Evolutionary conservation across 1,140 invertebrate genomes (phyloP), one percentile per base, ranked within the genome.

Genomic region (Aphaenogaster ashmeadi): DNA sequence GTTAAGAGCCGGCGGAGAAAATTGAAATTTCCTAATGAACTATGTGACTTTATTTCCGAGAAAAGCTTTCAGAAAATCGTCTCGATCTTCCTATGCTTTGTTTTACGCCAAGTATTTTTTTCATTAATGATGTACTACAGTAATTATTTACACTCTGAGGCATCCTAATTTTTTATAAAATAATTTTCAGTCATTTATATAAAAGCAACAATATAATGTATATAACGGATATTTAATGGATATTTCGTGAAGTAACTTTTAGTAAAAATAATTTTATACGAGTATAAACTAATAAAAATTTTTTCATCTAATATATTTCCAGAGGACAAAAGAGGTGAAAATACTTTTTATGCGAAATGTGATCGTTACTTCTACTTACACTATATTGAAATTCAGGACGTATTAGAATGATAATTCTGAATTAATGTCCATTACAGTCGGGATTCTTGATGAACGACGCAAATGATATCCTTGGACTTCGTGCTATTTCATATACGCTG

Each of bases 1-100:
- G 74, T 60, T 27, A 15, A 33, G 7, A 62, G 1, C n/a, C 27
- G 8, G n/a, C 41, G 3, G 50, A 18, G 41, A 50, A 84, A 74
- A 84, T 60, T 74, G 27, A 60, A 60, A 74, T 62, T 60, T 54
- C 18, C 6, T 84, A 83, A 81, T 58, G 21, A 69, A 52, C 11
- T n/a, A 47, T 41, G 41, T 62, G 41, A 21, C 64, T 80, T 67
- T 54, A 80, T 54, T 80, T 69, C 69, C 9, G 47, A 80, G 36
- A 36, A 3, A 64, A 1, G 33, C n/a, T 38, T n/a, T 21, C 47
- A n/a, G 13, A 67, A 38, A 21, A 27, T 54, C 11, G 5, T 50
- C 13, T 41, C 36, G 33, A 67, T 18, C 2, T 54, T 67, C 33
- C 7, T 41, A 15, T 1, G n/a, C 52, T 41, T 71, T 44, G 3